Evolutionary conservation across 2,888 invertebrate genomes (phyloP).

Genomic region (Ichneumoninae sp.): DNA sequence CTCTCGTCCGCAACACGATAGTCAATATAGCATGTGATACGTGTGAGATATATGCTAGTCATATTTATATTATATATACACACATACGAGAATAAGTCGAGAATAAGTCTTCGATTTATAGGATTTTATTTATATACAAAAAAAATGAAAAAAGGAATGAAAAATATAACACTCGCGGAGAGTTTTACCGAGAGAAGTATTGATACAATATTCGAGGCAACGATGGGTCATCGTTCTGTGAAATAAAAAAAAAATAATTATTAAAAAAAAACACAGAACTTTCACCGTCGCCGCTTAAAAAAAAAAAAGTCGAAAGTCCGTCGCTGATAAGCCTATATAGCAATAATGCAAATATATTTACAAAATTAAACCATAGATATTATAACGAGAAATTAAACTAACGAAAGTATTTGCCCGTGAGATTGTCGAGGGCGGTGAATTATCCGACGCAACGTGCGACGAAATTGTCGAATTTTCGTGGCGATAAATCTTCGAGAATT

Average conservation of each 20-base stretch:
- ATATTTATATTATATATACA: slow-evolving; percentile 78
- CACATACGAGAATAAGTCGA: slow-evolving; percentile 75
- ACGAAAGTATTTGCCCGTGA: slow-evolving; percentile 34
- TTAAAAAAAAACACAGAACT: background rate
- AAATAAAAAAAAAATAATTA: slow-evolving; percentile 20
- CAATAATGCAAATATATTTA: slow-evolving; percentile 54
- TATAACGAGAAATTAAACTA: slow-evolving; percentile 39
- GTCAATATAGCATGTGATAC: slow-evolving; percentile 84
- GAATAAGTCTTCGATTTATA: slow-evolving; percentile 74
- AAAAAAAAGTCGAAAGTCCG: slow-evolving; percentile 30
- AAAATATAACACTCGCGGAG: slow-evolving; percentile 59
- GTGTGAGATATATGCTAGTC: slow-evolving; percentile 80
- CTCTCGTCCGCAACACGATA: slow-evolving; percentile 81
- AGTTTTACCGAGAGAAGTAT: slow-evolving; percentile 63
- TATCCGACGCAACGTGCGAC: slow-evolving; percentile 1
- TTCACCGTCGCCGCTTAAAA: background rate
- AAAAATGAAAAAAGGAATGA: slow-evolving; percentile 12
- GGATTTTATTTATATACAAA: slow-evolving; percentile 72
- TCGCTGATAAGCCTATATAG: slow-evolving; percentile 35
- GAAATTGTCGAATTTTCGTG: background rate
- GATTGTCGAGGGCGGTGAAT: slow-evolving; percentile 21
- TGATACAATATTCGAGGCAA: slow-evolving; percentile 28
- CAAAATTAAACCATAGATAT: slow-evolving; percentile 43
- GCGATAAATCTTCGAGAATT: slow-evolving; percentile 17
- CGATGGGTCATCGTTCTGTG: slow-evolving; percentile 8